These are phyloP conservation scores for Darevskia mixta DNA, from an alignment of 2,797 vertebrate genomes.

Conservation along the genomic window DNA sequence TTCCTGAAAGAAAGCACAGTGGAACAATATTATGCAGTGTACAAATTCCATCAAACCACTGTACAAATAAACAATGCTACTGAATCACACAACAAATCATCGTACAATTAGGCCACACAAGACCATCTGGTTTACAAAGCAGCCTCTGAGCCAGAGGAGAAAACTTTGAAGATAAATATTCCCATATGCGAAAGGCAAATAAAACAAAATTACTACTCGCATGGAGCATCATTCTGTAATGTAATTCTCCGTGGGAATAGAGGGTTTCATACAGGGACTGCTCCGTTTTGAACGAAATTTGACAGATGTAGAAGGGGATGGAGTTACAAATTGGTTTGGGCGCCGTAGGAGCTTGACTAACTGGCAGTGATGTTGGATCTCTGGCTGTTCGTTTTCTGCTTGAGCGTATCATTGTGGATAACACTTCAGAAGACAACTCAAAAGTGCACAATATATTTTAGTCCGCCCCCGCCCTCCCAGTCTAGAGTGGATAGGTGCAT, in stretches of 20 bases:
- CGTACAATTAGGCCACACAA: constrained; percentile 84
- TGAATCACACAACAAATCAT: constrained; percentile 86
- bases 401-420: constrained; percentile 24
- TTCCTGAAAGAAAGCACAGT: constrained; percentile 79
- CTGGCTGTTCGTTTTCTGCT: constrained; percentile 16
- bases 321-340: constrained; percentile 54
- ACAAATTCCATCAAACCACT: constrained; percentile 84
- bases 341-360: constrained; percentile 1
- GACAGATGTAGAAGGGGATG: constrained; percentile 51
- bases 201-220: constrained; percentile 79
- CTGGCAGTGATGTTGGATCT: constrained; percentile 40
- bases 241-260: constrained; percentile 75
- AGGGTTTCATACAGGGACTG: constrained; percentile 66
- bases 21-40: constrained; percentile 83
- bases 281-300: constrained; percentile 62
- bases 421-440: constrained; percentile 30
- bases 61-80: constrained; percentile 87
- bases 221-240: constrained; percentile 76
- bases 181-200: constrained; percentile 83
- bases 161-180: constrained; percentile 87
- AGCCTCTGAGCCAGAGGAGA: constrained; percentile 78
- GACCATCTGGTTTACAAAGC: constrained; percentile 80
- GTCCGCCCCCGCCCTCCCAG: not conserved
- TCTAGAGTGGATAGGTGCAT: constrained; percentile 34
- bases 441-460: constrained; percentile 40